phyloP scores from a whole-genome alignment of 2,888 invertebrate species.

The Catocala nupta region DNA sequence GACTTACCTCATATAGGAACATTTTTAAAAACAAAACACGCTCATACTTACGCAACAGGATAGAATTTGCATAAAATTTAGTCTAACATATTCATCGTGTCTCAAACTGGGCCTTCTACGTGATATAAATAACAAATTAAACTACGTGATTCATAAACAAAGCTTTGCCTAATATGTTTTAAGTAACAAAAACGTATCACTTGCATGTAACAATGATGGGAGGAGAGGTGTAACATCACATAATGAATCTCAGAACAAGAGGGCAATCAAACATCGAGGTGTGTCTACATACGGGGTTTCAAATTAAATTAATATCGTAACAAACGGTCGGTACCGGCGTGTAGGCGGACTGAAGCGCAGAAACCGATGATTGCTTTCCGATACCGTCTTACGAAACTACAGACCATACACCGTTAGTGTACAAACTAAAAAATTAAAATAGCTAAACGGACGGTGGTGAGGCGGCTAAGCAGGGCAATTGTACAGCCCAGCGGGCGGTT shows the following conservation, averaged over 20 bases:
- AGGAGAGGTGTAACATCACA: conserved; percentile 50
- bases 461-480: conserved; percentile 85
- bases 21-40: conserved; percentile 34
- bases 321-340: conserved; percentile 51
- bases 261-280: conserved; percentile 62
- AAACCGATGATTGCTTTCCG: conserved; percentile 60
- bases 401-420: conserved; percentile 74
- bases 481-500: conserved; percentile 84
- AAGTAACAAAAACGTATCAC: conserved; percentile 33
- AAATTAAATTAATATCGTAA: conserved; percentile 63
- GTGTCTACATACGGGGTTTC: conserved; percentile 52
- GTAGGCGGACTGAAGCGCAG: conserved; percentile 72
- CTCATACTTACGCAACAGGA: conserved; percentile 31
- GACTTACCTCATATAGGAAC: conserved; percentile 2
- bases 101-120: conserved; percentile 30
- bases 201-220: conserved; percentile 54
- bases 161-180: conserved; percentile 17
- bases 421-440: conserved; percentile 87
- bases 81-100: conserved; percentile 24
- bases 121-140: conserved; percentile 31
- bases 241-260: conserved; percentile 63
- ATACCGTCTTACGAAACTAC: conserved; percentile 76
- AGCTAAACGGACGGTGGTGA: conserved; percentile 83
- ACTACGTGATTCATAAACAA: conserved; percentile 12
- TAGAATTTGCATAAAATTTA: conserved; percentile 43